Evolutionary conservation across 2,888 invertebrate genomes (phyloP), one percentile per base, ranked within the genome.

Genomic region (Chymomyza fuscimana): DNA sequence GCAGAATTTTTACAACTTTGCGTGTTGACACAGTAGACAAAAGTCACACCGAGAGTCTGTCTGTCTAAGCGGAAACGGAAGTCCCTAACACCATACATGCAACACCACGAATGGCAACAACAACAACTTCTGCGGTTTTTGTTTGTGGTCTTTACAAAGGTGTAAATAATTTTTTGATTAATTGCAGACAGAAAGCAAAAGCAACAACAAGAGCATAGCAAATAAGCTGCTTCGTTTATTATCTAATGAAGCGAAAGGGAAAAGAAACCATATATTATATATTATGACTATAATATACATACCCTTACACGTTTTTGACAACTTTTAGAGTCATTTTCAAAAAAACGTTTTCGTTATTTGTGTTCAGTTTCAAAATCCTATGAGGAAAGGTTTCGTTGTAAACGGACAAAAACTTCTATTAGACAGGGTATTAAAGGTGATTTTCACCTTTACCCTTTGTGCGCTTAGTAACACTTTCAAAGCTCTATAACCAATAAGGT

Each of bases 71-170:
- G 83, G 83, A 83, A 83, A 75, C 83, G 83, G 83, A 83, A 81
- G 81, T 81, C 79, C 83, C 83, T 83, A 82, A 79, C 78, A 69
- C 86, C 83, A 83, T 82, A 85, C 78, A 86, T 81, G 83, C 74
- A 52, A 61, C 63, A 64, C 61, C 52, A 36, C 46, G 6, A 32
- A 32, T 7, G 7, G 7, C 19, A 58, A 40, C 36, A 46, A 56
- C 36, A 46, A 69, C 51, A 70, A 56, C n/a, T 19, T 63, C 64
- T 63, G 68, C 56, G 56, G 40, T 36, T 58, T 52, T 10, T 52
- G 62, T 12, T 59, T 60, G 73, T 64, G 52, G 66, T 54, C 54
- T 15, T 61, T 50, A 69, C 73, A 74, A 78, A 85, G 83, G 85
- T 83, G 82, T 78, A 81, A 85, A 74, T 71, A 70, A 74, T 81